phyloP scores from a whole-genome alignment of 1,140 invertebrate species.

The Megalonaias nervosa region DNA sequence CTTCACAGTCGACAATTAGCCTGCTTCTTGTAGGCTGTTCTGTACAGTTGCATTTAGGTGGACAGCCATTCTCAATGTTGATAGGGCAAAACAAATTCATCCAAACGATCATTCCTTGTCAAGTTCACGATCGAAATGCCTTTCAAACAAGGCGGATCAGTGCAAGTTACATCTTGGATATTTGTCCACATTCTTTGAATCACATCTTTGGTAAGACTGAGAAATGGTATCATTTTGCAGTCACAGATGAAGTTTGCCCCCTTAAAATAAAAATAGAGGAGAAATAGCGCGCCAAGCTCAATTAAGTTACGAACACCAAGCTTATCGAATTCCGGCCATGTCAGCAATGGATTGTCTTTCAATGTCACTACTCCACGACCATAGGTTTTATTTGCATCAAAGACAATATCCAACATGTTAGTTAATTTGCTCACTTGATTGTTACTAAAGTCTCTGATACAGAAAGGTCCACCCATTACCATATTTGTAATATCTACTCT shows the following conservation, averaged over 20 bases:
- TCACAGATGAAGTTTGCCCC: slow-evolving; percentile 12
- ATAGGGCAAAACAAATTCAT: too few relatives aligned
- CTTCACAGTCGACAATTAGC: too few relatives aligned
- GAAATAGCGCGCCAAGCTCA: slow-evolving; percentile 15
- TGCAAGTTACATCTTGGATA: slow-evolving; percentile 12
- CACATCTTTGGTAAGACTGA: slow-evolving; percentile 4
- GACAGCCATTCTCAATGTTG: too few relatives aligned
- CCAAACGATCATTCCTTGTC: too few relatives aligned
- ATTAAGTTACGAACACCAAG: slow-evolving; percentile 4
- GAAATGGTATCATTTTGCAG: slow-evolving; percentile 19
- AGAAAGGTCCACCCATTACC: slow-evolving; percentile 10
- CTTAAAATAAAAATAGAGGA: slow-evolving; percentile 12
- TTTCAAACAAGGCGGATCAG: not conserved
- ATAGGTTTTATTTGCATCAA: slow-evolving; percentile 9
- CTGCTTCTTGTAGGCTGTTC: too few relatives aligned
- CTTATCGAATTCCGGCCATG: slow-evolving; percentile 17
- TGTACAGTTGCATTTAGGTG: too few relatives aligned
- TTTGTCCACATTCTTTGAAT: slow-evolving; percentile 2
- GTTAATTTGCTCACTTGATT: slow-evolving; percentile 9
- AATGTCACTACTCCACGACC: slow-evolving; percentile 20
- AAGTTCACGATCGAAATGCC: not conserved
- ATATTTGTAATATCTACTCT: slow-evolving; percentile 19
- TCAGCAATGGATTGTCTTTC: slow-evolving; percentile 5
- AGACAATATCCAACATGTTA: not conserved
- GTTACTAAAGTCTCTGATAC: not conserved